These are phyloP conservation scores for Margarornis squamiger DNA, from an alignment of 2,797 vertebrate genomes.

Conservation along the genomic window DNA sequence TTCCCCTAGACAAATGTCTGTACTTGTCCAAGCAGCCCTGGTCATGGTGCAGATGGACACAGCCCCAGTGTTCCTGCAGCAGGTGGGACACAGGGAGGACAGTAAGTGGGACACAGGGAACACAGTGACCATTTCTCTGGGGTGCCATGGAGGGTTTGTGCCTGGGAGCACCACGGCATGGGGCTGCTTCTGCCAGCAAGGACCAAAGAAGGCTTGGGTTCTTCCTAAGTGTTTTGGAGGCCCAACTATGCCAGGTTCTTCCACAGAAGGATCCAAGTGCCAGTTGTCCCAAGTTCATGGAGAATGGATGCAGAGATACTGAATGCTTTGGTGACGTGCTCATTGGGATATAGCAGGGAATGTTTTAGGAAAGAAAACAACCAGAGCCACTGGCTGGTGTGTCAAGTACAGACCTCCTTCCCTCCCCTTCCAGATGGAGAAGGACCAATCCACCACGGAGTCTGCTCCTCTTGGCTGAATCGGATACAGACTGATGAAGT, in stretches of 20 bases:
- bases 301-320: not conserved
- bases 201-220: not conserved
- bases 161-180: not conserved
- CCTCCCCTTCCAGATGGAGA: conserved; percentile 82
- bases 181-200: not conserved
- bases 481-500: conserved; percentile 88
- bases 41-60: not conserved
- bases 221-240: not conserved
- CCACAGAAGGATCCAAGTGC: not conserved
- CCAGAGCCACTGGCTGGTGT: not conserved
- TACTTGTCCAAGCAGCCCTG: not conserved
- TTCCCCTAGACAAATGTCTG: not conserved
- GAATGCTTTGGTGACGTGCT: not conserved
- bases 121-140: not conserved
- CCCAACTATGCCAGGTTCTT: not conserved
- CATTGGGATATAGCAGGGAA: not conserved
- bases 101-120: not conserved
- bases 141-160: not conserved
- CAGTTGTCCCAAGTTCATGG: not conserved
- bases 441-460: conserved; percentile 93
- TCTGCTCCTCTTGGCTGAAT: conserved; percentile 98
- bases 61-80: not conserved
- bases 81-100: not conserved
- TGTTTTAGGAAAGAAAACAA: not conserved
- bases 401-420: not conserved